Evolutionary conservation across 2,113 vertebrate species (phyloP), one percentile per base, ranked within the genome.

Genomic region (Ciconia maguari): DNA sequence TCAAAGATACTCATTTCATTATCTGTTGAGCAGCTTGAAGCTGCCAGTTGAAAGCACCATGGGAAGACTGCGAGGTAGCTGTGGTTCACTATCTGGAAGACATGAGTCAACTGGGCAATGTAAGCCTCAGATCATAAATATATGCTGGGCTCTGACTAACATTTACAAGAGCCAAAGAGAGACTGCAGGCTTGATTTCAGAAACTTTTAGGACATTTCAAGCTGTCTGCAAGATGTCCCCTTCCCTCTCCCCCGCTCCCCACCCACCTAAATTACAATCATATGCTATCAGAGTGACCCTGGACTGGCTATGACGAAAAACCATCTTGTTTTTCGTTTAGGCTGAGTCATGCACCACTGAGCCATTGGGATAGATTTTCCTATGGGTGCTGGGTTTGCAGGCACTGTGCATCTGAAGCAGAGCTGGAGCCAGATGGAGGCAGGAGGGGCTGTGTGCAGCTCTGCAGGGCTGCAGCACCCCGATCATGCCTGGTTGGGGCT

Each of bases 241-340:
- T 92, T 90, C 76, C 51, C 55, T 72, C 34, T 34, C 12, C n/a
- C 4, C 24, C 2, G 27, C 75, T 85, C 71, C 62, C 34, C 87
- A 80, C 90, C 87, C 90, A 93, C 78, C 66, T 87, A 90, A 94
- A 96, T 96, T 93, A 54, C 87, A 77, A 90, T 88, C 93, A 77
- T 48, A 87, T 91, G 87, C 58, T 88, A 95, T 91, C 84, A 69
- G 70, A 91, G 52, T 69, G 66, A 91, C 77, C 95, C 57, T 0
- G 3, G 60, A 71, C n/a, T 1, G 2, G 64, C 68, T 86, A 55
- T 0, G 1, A 46, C 0, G 13, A 74, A 93, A 93, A 90, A 29
- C 0, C 25, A 55, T 94, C 55, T 62, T 77, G 76, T 62, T 83
- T 96, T 75, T 77, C 76, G 30, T 86, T 93, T 66, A 92, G 92